phyloP scores from a whole-genome alignment of 2,113 vertebrate species.

The Paramisgurnus dabryanus region DNA sequence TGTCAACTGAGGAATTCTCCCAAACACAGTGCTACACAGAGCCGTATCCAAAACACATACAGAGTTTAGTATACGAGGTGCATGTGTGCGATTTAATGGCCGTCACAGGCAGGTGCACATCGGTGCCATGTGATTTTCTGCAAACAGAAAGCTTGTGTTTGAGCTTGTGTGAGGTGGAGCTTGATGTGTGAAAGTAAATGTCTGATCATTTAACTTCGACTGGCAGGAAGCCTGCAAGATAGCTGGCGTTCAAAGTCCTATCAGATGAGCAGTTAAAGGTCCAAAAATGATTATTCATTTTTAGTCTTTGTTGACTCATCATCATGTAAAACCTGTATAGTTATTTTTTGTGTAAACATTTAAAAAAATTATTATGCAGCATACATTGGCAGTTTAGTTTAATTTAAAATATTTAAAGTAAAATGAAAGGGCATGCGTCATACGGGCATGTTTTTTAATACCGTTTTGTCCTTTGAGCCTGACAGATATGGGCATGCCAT shows the following conservation, averaged over 20 bases:
- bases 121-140: conserved; percentile 1
- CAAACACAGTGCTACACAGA: neutral
- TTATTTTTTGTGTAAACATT: neutral
- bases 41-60: neutral
- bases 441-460: too few relatives aligned
- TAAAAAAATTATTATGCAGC: neutral
- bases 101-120: neutral
- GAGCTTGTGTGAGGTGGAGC: conserved; percentile 1
- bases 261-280: neutral
- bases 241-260: conserved; percentile 3
- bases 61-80: conserved; percentile 9
- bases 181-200: conserved; percentile 23
- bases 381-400: too few relatives aligned
- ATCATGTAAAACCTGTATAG: too few relatives aligned
- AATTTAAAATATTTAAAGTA: too few relatives aligned
- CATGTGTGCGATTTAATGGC: neutral
- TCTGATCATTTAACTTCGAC: neutral
- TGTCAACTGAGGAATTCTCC: conserved; percentile 8
- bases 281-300: neutral
- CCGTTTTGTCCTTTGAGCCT: too few relatives aligned
- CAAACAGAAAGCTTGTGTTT: conserved; percentile 17
- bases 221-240: neutral
- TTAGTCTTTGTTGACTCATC: neutral
- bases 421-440: too few relatives aligned
- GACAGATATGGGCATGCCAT: too few relatives aligned